Evolutionary conservation across 1,140 invertebrate species (phyloP).

Genomic region (Plutomurus gul): DNA sequence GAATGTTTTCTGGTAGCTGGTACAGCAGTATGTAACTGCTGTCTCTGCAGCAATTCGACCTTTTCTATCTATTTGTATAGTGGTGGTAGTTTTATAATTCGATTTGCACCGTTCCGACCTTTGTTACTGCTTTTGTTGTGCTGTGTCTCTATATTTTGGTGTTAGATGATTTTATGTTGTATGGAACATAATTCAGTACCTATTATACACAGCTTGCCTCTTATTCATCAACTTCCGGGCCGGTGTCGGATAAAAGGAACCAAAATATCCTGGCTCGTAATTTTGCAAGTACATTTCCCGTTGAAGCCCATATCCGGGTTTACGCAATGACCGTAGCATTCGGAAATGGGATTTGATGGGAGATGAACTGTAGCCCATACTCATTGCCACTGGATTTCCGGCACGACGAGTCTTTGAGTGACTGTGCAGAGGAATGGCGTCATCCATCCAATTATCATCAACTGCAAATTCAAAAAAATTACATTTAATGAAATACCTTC

Average conservation of each 20-base stretch:
- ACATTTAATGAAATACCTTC: no score
- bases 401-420: slow-evolving; percentile 32
- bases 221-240: background rate
- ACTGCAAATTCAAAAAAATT: no score
- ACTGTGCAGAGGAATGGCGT: slow-evolving; percentile 9
- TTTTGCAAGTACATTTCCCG: background rate
- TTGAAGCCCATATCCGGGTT: background rate
- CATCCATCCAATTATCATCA: slow-evolving; percentile 33
- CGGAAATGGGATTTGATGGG: slow-evolving; percentile 39
- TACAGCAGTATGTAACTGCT: no score
- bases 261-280: slow-evolving; percentile 24
- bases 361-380: slow-evolving; percentile 26
- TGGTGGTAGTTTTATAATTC: no score
- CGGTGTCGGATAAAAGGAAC: background rate
- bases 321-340: background rate
- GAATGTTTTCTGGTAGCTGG: no score
- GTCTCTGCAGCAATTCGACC: no score
- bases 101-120: no score
- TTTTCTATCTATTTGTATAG: no score
- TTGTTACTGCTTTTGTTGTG: no score
- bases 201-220: background rate
- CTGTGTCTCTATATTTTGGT: background rate
- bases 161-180: background rate
- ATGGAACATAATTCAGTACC: no score
- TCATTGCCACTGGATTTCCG: slow-evolving; percentile 21